phyloP scores from a whole-genome alignment of 2,888 invertebrate species.

The Drosophila recens region DNA sequence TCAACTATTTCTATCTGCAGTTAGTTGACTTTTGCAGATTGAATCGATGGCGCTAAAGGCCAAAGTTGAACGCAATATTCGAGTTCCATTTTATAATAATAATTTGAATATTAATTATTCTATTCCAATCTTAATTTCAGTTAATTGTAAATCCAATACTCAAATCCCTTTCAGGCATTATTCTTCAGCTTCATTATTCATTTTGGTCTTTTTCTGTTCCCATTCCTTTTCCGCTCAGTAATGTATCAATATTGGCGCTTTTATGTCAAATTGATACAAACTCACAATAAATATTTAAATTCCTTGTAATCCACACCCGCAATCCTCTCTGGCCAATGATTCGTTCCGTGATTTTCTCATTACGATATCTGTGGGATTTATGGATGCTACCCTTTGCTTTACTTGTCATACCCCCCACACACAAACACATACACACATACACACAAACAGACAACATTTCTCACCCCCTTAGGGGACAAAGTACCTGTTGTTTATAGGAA shows the following conservation, averaged over 20 bases:
- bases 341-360: slow-evolving; percentile 57
- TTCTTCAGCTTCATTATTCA: slow-evolving; percentile 42
- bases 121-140: not conserved
- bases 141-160: not conserved
- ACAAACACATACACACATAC: slow-evolving; percentile 6
- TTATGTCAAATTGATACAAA: slow-evolving; percentile 60
- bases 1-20: slow-evolving; percentile 10
- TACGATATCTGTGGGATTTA: slow-evolving; percentile 70
- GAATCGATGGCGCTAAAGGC: slow-evolving; percentile 1
- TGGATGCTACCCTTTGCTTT: slow-evolving; percentile 48
- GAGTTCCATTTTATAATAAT: not conserved
- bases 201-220: slow-evolving; percentile 1
- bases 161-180: not conserved
- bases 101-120: not conserved
- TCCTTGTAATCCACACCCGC: slow-evolving; percentile 65
- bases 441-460: not conserved
- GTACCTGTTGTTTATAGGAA: slow-evolving; percentile 64
- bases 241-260: slow-evolving; percentile 68
- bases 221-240: slow-evolving; percentile 30
- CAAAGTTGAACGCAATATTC: not conserved
- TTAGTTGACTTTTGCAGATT: slow-evolving; percentile 5
- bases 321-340: slow-evolving; percentile 29
- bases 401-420: slow-evolving; percentile 28
- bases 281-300: slow-evolving; percentile 69
- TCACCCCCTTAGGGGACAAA: slow-evolving; percentile 43